A percentile compares a stretch with the other conserved stretches of the same genome.
Evolutionary conservation across 1,140 invertebrate species (phyloP).

Genomic region (Drosophila mayri): DNA sequence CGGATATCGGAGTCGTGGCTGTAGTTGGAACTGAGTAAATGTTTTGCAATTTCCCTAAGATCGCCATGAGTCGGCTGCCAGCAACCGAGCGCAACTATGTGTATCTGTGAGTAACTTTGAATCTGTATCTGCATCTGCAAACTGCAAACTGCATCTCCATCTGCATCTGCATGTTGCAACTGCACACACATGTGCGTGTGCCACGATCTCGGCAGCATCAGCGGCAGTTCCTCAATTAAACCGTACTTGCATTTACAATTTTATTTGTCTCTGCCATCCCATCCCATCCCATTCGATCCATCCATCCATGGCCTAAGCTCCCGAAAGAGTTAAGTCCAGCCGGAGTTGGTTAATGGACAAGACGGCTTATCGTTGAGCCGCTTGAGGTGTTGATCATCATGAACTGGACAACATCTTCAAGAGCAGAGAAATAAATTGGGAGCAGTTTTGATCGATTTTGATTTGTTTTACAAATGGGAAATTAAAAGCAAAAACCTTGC

Average conservation of each 20-base stretch:
- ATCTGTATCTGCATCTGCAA: slow-evolving; percentile 10
- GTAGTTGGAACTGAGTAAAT: slow-evolving; percentile 28
- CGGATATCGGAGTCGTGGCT: slow-evolving; percentile 45
- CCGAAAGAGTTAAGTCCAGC: slow-evolving; percentile 31
- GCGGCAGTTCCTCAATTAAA: slow-evolving; percentile 43
- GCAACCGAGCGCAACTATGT: slow-evolving; percentile 1
- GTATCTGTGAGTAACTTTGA: slow-evolving; percentile 9
- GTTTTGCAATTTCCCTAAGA: slow-evolving; percentile 55
- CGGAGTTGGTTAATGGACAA: slow-evolving; percentile 21
- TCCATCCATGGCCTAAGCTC: slow-evolving; percentile 6
- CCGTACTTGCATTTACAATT: slow-evolving; percentile 37
- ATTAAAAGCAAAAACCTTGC: too few species aligned
- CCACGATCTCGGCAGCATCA: slow-evolving; percentile 13
- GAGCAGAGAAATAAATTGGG: background rate
- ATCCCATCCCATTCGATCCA: background rate
- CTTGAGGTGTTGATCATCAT: slow-evolving; percentile 32
- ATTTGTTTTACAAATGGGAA: background rate
- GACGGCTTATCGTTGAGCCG: slow-evolving; percentile 14
- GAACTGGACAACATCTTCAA: slow-evolving; percentile 1
- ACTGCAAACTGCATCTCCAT: background rate
- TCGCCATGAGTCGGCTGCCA: slow-evolving; percentile 22
- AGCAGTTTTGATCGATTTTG: background rate
- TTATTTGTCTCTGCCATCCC: slow-evolving; percentile 26
- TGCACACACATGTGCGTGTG: slow-evolving; percentile 33
- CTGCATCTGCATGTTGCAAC: slow-evolving; percentile 17